phyloP scores from a whole-genome alignment of 2,113 vertebrate genomes.

The Paedocypris sp. region DNA sequence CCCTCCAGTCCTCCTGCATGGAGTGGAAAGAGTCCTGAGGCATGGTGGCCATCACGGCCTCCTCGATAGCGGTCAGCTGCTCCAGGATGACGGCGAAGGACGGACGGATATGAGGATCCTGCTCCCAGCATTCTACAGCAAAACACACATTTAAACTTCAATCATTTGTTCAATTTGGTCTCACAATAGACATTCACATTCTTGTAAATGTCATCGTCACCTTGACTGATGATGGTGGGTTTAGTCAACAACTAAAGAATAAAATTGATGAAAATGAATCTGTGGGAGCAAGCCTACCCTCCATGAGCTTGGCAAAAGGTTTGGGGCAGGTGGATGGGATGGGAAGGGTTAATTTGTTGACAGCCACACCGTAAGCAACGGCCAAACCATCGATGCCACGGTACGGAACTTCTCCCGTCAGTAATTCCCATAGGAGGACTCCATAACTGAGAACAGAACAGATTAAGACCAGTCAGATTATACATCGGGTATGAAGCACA shows the following conservation, averaged over 20 bases:
- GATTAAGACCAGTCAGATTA: too few relatives aligned
- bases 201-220: too few relatives aligned
- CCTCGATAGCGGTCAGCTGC: conserved; percentile 84
- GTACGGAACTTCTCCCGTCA: conserved; percentile 92
- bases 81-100: conserved; percentile 89
- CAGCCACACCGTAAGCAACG: conserved; percentile 88
- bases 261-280: too few relatives aligned
- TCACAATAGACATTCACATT: too few relatives aligned
- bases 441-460: conserved; percentile 72
- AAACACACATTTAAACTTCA: background rate
- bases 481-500: background rate
- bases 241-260: too few relatives aligned
- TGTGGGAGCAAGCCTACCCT: conserved; percentile 70
- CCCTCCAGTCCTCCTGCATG: conserved; percentile 97
- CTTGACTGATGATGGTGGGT: too few relatives aligned
- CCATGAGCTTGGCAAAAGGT: conserved; percentile 91
- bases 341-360: conserved; percentile 91
- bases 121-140: conserved; percentile 84
- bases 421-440: conserved; percentile 90
- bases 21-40: conserved; percentile 94
- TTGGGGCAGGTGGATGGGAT: conserved; percentile 93
- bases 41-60: conserved; percentile 85
- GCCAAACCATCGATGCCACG: conserved; percentile 91
- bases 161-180: too few relatives aligned
- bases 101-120: conserved; percentile 87